phyloP scores from a whole-genome alignment of 2,797 vertebrate species.

The Eupleurogrammus muticus region DNA sequence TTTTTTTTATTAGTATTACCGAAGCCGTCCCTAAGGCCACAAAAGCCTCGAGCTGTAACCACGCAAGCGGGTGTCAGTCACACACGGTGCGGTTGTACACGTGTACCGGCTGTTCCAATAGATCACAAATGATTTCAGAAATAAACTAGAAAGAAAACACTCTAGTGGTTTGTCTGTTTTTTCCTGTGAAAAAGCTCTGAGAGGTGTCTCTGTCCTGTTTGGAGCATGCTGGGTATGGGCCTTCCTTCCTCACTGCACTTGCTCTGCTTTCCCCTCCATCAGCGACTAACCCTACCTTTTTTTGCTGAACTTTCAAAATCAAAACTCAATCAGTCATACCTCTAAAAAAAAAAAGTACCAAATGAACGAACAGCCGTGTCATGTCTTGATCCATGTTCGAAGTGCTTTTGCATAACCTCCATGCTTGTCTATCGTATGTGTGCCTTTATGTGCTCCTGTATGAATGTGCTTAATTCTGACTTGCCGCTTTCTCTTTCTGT shows the following conservation, averaged over 20 bases:
- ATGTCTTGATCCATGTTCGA: constrained; percentile 17
- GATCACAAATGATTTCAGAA: constrained; percentile 56
- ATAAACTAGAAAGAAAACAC: constrained; percentile 84
- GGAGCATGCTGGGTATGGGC: constrained; percentile 54
- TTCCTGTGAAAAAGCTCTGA: constrained; percentile 53
- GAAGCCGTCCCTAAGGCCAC: constrained; percentile 44
- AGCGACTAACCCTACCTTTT: constrained; percentile 61
- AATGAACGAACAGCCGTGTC: constrained; percentile 3
- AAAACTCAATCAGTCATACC: background rate
- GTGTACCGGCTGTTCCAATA: constrained; percentile 60
- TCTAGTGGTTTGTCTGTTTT: constrained; percentile 79
- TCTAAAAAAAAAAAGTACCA: background rate
- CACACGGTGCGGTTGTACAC: constrained; percentile 47
- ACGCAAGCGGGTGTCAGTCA: constrained; percentile 34
- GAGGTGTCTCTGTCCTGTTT: constrained; percentile 41
- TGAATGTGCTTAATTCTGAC: constrained; percentile 78
- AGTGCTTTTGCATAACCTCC: constrained; percentile 18
- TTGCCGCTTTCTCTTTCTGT: constrained; percentile 74
- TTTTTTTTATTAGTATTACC: constrained; percentile 28
- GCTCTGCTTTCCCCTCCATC: constrained; percentile 64
- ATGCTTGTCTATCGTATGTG: constrained; percentile 36
- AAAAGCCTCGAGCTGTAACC: constrained; percentile 52
- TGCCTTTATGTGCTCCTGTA: constrained; percentile 46
- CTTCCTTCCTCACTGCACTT: constrained; percentile 59
- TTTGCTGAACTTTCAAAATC: constrained; percentile 38